phyloP scores from a whole-genome alignment of 2,113 vertebrate genomes.

The Anthoscopus minutus region DNA sequence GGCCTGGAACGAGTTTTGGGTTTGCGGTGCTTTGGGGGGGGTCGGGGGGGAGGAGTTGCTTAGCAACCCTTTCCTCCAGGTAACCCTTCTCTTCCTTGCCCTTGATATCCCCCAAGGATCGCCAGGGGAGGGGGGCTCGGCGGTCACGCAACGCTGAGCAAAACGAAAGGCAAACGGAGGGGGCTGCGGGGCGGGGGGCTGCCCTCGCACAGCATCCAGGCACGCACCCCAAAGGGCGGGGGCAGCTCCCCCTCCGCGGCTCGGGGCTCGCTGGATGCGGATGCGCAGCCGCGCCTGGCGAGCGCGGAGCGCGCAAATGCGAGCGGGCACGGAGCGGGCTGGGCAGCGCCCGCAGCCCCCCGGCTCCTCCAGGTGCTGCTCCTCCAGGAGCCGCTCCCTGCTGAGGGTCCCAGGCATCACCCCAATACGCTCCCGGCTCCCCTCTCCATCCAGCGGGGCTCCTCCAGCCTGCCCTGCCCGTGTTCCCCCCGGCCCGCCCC shows the following conservation, averaged over 20 bases:
- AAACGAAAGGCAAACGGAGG: conserved; percentile 21
- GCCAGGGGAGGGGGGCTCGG: conserved; percentile 55
- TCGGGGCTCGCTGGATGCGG: rapidly evolving
- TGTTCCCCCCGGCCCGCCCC: not conserved
- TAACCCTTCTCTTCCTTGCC: conserved; percentile 80
- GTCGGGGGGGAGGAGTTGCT: conserved; percentile 61
- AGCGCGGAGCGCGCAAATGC: not conserved
- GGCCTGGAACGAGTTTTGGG: conserved; percentile 82
- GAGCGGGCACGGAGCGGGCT: not conserved
- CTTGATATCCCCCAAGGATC: conserved; percentile 77
- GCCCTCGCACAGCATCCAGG: not conserved
- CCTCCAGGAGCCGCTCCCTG: not conserved
- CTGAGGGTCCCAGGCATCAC: not conserved
- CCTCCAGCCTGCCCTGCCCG: not conserved
- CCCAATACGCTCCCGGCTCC: rapidly evolving
- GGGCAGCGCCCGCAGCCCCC: not conserved
- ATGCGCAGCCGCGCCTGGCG: not conserved
- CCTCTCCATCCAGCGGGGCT: rapidly evolving
- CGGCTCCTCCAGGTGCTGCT: rapidly evolving
- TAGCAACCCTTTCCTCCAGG: conserved; percentile 82
- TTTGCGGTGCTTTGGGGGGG: conserved; percentile 74
- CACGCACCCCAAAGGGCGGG: rapidly evolving
- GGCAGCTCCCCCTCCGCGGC: not conserved
- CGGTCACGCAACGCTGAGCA: conserved; percentile 55
- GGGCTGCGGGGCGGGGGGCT: not conserved